phyloP scores from a whole-genome alignment of 2,888 invertebrate species.

The Aphrophora alni region DNA sequence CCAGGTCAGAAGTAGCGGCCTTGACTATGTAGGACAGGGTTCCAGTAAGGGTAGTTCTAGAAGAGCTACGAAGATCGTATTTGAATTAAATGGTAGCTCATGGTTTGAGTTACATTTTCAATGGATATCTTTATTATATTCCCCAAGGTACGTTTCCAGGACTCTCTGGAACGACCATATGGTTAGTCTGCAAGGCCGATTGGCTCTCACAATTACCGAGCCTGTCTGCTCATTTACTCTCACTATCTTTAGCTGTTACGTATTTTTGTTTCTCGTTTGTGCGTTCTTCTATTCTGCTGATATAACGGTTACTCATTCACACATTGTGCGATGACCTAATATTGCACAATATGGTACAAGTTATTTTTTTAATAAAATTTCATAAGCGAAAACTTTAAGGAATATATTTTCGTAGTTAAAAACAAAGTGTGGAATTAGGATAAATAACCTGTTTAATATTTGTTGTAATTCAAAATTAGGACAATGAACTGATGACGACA shows the following conservation, averaged over 20 bases:
- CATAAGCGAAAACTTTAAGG: too few species aligned
- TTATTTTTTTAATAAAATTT: too few species aligned
- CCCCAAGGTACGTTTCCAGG: not conserved
- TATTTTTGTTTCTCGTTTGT: not conserved
- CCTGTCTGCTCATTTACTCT: not conserved
- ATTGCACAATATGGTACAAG: too few species aligned
- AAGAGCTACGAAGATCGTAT: not conserved
- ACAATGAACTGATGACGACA: too few species aligned
- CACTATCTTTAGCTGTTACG: not conserved
- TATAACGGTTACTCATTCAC: not conserved
- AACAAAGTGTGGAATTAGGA: too few species aligned
- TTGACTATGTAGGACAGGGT: not conserved
- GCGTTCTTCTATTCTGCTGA: not conserved
- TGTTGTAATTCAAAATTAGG: too few species aligned
- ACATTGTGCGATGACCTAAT: not conserved
- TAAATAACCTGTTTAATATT: too few species aligned
- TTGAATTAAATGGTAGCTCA: not conserved
- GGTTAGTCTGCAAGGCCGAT: not conserved
- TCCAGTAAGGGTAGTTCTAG: not conserved
- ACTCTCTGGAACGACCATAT: not conserved
- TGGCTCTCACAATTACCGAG: not conserved
- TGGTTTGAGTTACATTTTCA: not conserved
- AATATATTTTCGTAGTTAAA: too few species aligned
- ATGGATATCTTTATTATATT: not conserved
- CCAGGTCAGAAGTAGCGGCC: not conserved